phyloP scores from a whole-genome alignment of 1,140 invertebrate genomes.

The Cylas formicarius region DNA sequence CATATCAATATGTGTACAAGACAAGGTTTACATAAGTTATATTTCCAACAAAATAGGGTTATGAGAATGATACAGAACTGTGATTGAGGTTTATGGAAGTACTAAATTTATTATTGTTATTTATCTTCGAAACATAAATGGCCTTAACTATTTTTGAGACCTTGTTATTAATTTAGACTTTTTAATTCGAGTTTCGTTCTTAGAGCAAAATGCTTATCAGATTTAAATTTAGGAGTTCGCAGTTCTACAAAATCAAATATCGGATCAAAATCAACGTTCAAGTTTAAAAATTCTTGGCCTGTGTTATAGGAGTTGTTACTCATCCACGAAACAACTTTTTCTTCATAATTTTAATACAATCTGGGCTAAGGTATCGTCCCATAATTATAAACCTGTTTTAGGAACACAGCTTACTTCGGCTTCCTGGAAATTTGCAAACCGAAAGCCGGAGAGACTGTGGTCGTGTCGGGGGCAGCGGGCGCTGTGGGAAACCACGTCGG shows the following conservation, averaged over 20 bases:
- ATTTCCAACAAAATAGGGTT: too few species aligned
- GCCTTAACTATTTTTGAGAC: too few species aligned
- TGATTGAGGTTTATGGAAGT: too few species aligned
- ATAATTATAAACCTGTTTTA: conserved; percentile 48
- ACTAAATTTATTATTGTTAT: too few species aligned
- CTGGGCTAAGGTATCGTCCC: conserved; percentile 59
- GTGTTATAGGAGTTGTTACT: conserved; percentile 46
- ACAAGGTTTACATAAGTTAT: too few species aligned
- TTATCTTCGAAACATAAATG: too few species aligned
- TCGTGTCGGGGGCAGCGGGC: conserved; percentile 59
- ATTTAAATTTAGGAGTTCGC: background rate
- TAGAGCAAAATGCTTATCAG: too few species aligned
- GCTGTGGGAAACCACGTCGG: conserved; percentile 66
- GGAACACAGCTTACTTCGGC: conserved; percentile 63
- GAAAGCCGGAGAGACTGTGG: conserved; percentile 59
- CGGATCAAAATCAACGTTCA: conserved; percentile 55
- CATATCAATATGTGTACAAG: too few species aligned
- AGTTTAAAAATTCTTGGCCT: conserved; percentile 55
- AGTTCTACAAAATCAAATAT: conserved; percentile 1
- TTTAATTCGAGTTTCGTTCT: too few species aligned
- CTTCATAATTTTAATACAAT: conserved; percentile 61
- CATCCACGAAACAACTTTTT: conserved; percentile 47
- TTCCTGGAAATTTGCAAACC: conserved; percentile 60
- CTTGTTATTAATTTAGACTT: too few species aligned
- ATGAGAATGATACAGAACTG: too few species aligned